phyloP scores from a whole-genome alignment of 2,888 invertebrate genomes.

The Chesias legatella region DNA sequence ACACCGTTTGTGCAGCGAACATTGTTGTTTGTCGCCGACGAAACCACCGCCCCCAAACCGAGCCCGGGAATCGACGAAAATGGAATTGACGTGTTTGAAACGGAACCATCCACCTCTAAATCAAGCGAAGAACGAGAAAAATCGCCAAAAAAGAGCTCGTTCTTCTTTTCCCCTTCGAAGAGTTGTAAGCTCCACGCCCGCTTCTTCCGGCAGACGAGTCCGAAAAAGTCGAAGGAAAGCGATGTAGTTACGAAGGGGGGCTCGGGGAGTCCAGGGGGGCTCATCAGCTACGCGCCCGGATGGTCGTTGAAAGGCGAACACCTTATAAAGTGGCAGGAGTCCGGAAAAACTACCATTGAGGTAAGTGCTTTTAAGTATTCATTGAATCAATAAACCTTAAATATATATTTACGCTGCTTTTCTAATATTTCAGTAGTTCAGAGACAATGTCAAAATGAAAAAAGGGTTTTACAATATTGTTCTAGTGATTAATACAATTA shows the following conservation, averaged over 20 bases:
- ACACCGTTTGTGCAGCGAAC: conserved; percentile 76
- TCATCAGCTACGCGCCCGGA: conserved; percentile 82
- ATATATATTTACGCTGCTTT: neutral
- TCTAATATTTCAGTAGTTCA: too few species aligned
- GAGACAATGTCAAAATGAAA: too few species aligned
- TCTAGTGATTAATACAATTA: too few species aligned
- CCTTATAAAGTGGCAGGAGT: conserved; percentile 82
- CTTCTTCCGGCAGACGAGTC: conserved; percentile 76
- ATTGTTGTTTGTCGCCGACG: conserved; percentile 69
- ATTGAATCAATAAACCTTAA: neutral
- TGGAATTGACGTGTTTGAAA: conserved; percentile 42
- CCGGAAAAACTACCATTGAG: conserved; percentile 81
- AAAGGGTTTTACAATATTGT: too few species aligned
- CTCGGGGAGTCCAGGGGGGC: conserved; percentile 57
- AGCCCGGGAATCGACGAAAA: conserved; percentile 33
- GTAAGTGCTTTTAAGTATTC: conserved; percentile 41
- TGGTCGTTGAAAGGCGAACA: conserved; percentile 82
- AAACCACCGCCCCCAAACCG: conserved; percentile 66
- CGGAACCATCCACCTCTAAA: conserved; percentile 59
- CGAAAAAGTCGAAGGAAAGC: conserved; percentile 70
- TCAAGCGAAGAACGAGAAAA: conserved; percentile 67
- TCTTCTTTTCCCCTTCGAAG: conserved; percentile 77
- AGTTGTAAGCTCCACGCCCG: conserved; percentile 75
- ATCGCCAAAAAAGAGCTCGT: conserved; percentile 74
- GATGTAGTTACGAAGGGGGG: conserved; percentile 42